A percentile compares a stretch with the other conserved stretches of the same genome.
These are phyloP conservation scores for Eupithecia centaureata DNA, from an alignment of 2,888 invertebrate genomes.

Conservation along the genomic window DNA sequence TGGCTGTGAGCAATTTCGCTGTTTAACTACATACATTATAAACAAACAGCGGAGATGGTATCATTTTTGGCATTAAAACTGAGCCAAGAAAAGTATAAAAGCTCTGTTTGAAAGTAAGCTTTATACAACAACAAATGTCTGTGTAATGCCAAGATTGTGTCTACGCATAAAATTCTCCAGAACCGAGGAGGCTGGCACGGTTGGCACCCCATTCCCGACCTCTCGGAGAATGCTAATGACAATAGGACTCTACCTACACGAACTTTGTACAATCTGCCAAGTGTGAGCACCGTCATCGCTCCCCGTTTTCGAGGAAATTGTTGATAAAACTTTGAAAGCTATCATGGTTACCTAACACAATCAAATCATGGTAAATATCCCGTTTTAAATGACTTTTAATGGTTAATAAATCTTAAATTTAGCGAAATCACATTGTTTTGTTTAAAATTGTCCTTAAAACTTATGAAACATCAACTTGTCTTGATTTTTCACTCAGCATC, in stretches of 20 bases:
- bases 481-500: background rate
- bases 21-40: conserved; percentile 6
- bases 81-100: conserved; percentile 25
- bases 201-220: conserved; percentile 40
- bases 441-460: background rate
- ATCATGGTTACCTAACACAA: background rate
- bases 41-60: conserved; percentile 12
- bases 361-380: too few relatives aligned
- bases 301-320: background rate
- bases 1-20: background rate
- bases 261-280: conserved; percentile 11
- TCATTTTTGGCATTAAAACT: conserved; percentile 28
- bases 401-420: background rate
- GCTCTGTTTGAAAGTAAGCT: conserved; percentile 36
- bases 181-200: conserved; percentile 28
- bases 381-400: background rate
- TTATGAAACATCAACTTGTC: too few relatives aligned
- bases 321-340: background rate
- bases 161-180: conserved; percentile 39
- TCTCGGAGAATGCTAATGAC: conserved; percentile 42
- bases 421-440: background rate
- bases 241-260: conserved; percentile 34
- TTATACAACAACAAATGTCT: conserved; percentile 34
- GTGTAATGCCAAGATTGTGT: conserved; percentile 40
- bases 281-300: background rate